Conservation (phyloP, 2,113 vertebrate species). For the Corythornis madagascariensis region DNA sequence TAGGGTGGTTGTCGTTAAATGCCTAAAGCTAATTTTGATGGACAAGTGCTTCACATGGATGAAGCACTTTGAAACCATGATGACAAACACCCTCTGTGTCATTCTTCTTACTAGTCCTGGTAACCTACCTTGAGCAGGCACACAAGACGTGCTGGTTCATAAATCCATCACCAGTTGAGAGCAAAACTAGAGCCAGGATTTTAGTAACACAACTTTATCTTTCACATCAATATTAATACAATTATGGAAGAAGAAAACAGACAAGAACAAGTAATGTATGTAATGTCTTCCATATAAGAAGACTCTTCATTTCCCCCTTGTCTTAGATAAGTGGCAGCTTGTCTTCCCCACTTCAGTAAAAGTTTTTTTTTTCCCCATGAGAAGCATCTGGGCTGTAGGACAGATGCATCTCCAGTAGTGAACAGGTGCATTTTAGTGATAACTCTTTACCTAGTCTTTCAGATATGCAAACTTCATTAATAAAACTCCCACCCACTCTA, state of each 20-base stretch:
- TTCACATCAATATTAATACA: background rate
- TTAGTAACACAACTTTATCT: background rate
- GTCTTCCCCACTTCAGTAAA: background rate
- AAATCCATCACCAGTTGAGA: background rate
- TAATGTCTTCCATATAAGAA: background rate
- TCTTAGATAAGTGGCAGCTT: background rate
- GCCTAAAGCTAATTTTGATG: background rate
- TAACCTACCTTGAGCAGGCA: background rate
- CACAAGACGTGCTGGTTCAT: background rate
- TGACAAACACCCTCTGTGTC: background rate
- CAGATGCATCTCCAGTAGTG: background rate
- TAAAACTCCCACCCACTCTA: background rate
- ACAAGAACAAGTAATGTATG: background rate
- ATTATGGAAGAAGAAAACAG: background rate
- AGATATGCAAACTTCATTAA: background rate
- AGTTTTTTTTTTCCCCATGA: fast-evolving
- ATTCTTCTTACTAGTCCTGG: background rate
- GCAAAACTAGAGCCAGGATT: background rate
- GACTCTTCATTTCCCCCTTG: background rate
- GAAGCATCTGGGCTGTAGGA: background rate
- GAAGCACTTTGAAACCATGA: background rate
- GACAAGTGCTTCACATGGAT: background rate
- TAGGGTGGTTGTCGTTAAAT: background rate
- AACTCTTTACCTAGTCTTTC: background rate
- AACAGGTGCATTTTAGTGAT: background rate